Evolutionary conservation across 35 echinoderm and acorn worm species (phyloP), one percentile per base, ranked within the genome.

Genomic region (Eucidaris tribuloides): DNA sequence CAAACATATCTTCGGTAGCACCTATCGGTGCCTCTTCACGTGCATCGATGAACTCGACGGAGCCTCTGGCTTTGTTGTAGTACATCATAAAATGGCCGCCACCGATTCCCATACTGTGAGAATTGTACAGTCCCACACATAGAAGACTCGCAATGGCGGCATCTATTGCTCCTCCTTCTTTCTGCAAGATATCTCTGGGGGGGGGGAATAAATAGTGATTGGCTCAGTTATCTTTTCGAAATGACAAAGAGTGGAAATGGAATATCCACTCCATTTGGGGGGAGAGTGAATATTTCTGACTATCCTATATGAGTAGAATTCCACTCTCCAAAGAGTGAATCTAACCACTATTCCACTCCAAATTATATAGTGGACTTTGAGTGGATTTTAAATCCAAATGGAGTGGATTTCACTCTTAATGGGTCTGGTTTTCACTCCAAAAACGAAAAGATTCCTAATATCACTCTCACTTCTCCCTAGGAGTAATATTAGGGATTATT

Each of bases 21-120:
- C 14, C 52, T 3, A 77, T 28, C 4, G 94, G 94, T 15, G 94
- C 90, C 28, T 43, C 49, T 49, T 97, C 94, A 15, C 94, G 80
- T 30, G 85, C 71, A 89, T 97, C 55, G 1, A 81, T 15, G 29
- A 92, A 71, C 1, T 62, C 42, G 27, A 37, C 50, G 11, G 44
- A 65, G 40, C 55, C 11, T 0, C 41, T 82, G 25, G 76, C 57
- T 22, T 46, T 30, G 30, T 92, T 66, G 60, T 90, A 92, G 77
- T 81, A 71, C 32, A 92, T 42, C 34, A 92, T 84, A 46, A 97
- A 97, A 38, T 48, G 58, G 3, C 94, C 94, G 29, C 94, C 94
- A 20, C 94, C 94, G 27, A 97, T 89, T 1, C 94, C 94, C 2
- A 81, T 23, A 81, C 89, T 97, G 37, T 97, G 94, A 1, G 81